Percentiles rank a stretch among this genome's conserved stretches.
Evolutionary conservation across 2,888 invertebrate genomes (phyloP).

Genomic region (Nyleta sp.): DNA sequence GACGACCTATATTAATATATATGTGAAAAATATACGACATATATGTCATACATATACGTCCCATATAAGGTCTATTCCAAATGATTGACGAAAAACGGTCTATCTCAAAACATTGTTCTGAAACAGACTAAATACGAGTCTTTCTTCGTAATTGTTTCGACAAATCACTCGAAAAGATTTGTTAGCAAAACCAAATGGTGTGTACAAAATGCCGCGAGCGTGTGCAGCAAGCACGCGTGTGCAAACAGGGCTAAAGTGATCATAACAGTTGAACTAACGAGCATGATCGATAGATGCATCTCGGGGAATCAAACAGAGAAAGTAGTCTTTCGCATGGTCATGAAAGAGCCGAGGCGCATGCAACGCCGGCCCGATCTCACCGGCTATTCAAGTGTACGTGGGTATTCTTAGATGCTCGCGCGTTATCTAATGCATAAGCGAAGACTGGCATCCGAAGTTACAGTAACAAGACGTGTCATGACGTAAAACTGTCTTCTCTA

Average conservation of each 20-base stretch:
- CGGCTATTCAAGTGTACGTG: slow-evolving; percentile 8
- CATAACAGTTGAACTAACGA: slow-evolving; percentile 43
- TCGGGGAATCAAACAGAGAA: slow-evolving; percentile 35
- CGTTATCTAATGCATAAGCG: slow-evolving; percentile 44
- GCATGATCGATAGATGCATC: slow-evolving; percentile 47
- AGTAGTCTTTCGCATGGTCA: slow-evolving; percentile 20
- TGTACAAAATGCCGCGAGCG: not conserved
- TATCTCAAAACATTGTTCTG: no score
- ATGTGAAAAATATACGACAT: no score
- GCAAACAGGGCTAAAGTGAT: slow-evolving; percentile 16
- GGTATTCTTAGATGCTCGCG: slow-evolving; percentile 17
- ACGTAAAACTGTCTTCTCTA: slow-evolving; percentile 53
- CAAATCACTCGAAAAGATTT: not conserved
- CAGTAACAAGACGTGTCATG: slow-evolving; percentile 39
- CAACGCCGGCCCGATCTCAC: slow-evolving; percentile 24
- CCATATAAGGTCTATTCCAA: no score
- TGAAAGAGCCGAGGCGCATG: no score
- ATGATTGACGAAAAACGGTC: no score
- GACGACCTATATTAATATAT: no score
- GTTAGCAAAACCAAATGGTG: not conserved
- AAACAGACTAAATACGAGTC: no score
- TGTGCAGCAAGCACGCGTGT: not conserved
- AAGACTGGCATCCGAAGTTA: slow-evolving; percentile 36
- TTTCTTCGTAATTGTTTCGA: no score
- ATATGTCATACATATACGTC: no score